Percentiles rank a stretch among this genome's conserved stretches.
These are phyloP conservation scores for Callyntrura sp. DNA, from an alignment of 2,888 invertebrate species.

Conservation along the genomic window DNA sequence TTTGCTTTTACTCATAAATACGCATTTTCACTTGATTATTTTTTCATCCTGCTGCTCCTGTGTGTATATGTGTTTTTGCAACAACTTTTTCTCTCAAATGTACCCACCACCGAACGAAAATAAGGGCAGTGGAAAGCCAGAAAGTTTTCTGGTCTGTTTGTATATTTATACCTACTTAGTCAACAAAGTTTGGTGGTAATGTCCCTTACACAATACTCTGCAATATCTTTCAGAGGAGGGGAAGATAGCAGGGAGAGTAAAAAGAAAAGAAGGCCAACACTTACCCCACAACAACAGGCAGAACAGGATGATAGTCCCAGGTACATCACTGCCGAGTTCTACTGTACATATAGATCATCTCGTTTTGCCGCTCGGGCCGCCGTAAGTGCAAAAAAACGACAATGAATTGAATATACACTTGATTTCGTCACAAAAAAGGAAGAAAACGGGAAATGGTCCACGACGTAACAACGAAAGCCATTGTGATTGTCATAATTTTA, in stretches of 20 bases:
- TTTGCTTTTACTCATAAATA: conserved; percentile 2
- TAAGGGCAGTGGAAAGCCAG: not conserved
- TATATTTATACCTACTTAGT: too few species aligned
- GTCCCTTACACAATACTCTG: conserved; percentile 1
- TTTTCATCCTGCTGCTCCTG: not conserved
- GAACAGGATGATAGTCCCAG: not conserved
- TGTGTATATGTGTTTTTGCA: not conserved
- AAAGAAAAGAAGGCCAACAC: not conserved
- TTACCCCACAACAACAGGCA: not conserved
- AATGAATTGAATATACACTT: not conserved
- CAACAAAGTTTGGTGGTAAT: not conserved
- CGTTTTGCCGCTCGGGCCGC: not conserved
- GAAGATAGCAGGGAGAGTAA: not conserved
- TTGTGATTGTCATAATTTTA: not conserved
- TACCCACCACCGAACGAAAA: not conserved
- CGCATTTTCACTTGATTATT: not conserved
- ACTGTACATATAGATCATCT: conserved; percentile 22
- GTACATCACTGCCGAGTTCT: not conserved
- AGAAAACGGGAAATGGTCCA: not conserved
- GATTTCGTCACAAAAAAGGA: too few species aligned
- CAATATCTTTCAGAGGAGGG: not conserved
- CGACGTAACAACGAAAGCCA: not conserved
- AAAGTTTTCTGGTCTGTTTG: not conserved
- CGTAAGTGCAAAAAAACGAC: conserved; percentile 24
- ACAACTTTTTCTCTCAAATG: conserved; percentile 11